Percentiles rank a stretch among this genome's conserved stretches.
Conservation (phyloP, 2,797 vertebrate genomes). For the Artibeus lituratus region DNA sequence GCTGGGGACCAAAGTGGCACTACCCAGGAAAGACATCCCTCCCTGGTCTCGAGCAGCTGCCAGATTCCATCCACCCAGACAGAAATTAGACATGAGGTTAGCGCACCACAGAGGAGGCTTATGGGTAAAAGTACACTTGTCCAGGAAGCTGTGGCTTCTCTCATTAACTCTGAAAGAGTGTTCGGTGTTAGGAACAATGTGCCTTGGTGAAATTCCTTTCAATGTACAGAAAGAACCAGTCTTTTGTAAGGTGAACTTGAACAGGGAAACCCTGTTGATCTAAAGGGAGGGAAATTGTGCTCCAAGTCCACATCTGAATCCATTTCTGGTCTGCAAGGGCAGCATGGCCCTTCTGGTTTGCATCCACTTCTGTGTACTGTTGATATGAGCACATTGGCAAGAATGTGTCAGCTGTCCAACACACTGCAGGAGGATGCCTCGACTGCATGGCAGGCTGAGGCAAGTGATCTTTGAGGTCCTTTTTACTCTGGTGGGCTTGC, state of each 20-base stretch:
- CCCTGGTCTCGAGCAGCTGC: background rate
- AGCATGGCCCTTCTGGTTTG: background rate
- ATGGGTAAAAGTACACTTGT: background rate
- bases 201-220: background rate
- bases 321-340: background rate
- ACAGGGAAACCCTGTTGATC: background rate
- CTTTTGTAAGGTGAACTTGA: background rate
- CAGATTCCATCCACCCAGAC: background rate
- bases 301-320: background rate
- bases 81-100: background rate
- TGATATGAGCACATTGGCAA: background rate
- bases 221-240: background rate
- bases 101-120: background rate
- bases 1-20: background rate
- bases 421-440: background rate
- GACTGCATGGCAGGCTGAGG: background rate
- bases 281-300: background rate
- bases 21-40: background rate
- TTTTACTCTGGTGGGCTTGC: background rate
- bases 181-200: background rate
- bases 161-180: background rate
- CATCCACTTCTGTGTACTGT: background rate
- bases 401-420: background rate
- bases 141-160: background rate
- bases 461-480: background rate